Conservation (phyloP, 2,113 vertebrate genomes). For the Chelonoidis abingdonii region DNA sequence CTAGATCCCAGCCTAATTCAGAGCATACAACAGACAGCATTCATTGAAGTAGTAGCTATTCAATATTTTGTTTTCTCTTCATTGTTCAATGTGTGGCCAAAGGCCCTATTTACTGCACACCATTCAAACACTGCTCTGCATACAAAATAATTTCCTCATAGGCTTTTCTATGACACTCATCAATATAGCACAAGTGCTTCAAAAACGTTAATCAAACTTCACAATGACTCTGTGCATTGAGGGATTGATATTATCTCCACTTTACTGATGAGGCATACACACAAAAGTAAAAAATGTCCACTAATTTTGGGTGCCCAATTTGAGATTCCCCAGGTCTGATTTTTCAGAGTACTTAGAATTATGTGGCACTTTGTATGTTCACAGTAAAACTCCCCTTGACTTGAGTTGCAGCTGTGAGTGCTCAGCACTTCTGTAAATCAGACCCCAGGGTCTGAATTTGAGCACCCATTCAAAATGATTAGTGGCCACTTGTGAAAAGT, state of each 20-base stretch:
- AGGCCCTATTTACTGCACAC: background rate
- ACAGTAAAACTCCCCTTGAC: too few species aligned
- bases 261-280: too few species aligned
- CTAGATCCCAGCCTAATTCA: background rate
- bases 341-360: too few species aligned
- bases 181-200: background rate
- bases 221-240: too few species aligned
- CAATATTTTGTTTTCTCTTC: background rate
- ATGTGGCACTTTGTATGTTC: too few species aligned
- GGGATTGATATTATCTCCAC: too few species aligned
- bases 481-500: too few species aligned
- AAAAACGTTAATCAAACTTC: too few species aligned
- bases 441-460: background rate
- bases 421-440: background rate
- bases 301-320: too few species aligned
- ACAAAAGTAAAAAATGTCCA: too few species aligned
- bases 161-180: background rate
- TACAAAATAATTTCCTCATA: background rate
- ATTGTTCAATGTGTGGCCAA: background rate
- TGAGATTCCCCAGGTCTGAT: too few species aligned
- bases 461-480: background rate
- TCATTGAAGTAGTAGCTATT: background rate
- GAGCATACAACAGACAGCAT: background rate
- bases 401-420: background rate
- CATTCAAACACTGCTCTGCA: background rate